A percentile compares a stretch with the other conserved stretches of the same genome.
Conservation (phyloP, 2,797 vertebrate genomes). For the Sternarchorhynchus goeldii region DNA sequence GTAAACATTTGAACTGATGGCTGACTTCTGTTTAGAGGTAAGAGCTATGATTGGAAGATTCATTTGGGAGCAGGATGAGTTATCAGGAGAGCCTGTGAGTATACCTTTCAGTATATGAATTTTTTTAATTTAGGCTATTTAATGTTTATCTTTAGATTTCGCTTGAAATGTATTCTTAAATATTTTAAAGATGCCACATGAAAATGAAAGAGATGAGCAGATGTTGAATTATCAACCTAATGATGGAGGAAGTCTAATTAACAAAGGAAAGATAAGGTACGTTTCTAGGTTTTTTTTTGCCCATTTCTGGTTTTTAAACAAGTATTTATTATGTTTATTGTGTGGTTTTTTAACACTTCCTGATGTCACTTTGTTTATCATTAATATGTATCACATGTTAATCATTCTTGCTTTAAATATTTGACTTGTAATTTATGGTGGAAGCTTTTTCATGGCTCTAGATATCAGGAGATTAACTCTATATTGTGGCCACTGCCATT, state of each 20-base stretch:
- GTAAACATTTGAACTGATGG: not conserved
- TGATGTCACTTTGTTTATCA: no score
- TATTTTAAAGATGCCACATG: not conserved
- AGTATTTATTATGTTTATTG: not conserved
- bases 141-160: not conserved
- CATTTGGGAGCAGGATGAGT: conserved; percentile 84
- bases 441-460: no score
- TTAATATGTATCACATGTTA: not conserved
- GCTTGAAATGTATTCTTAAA: not conserved
- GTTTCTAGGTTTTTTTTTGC: not conserved
- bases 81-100: conserved; percentile 64
- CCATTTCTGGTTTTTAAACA: no score
- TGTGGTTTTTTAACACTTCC: not conserved
- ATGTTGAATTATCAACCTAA: conserved; percentile 6
- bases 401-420: not conserved
- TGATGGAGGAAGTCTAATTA: not conserved
- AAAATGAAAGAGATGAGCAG: conserved; percentile 3
- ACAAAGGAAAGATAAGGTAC: conserved; percentile 41
- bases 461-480: no score
- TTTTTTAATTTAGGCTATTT: not conserved
- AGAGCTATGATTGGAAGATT: conserved; percentile 80
- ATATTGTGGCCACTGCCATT: no score
- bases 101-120: not conserved
- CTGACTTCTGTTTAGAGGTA: conserved; percentile 77
- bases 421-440: not conserved